Evolutionary conservation across 2,113 vertebrate species (phyloP).

Genomic region (Coreoperca whiteheadi): DNA sequence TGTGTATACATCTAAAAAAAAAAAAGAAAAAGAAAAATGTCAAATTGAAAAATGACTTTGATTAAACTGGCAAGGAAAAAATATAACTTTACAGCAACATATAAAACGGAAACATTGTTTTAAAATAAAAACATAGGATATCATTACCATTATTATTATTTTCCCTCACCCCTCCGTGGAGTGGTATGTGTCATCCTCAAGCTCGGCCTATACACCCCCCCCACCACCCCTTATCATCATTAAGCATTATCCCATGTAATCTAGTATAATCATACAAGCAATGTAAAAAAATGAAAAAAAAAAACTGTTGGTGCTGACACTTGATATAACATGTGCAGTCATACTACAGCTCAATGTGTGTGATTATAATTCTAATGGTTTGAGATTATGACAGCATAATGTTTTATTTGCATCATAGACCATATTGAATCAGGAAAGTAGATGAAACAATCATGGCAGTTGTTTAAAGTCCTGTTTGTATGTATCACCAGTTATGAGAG

Average conservation of each 20-base stretch:
- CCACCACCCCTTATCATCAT: no score
- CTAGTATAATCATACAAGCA: neutral
- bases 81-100: neutral
- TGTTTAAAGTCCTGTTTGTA: neutral
- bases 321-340: neutral
- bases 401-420: neutral
- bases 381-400: neutral
- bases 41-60: neutral
- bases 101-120: neutral
- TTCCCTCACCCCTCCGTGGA: no score
- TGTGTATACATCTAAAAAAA: conserved; percentile 86
- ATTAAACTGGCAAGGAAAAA: neutral
- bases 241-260: neutral
- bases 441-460: neutral
- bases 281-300: neutral
- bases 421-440: neutral
- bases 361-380: conserved; percentile 1
- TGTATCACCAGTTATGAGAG: neutral
- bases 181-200: no score
- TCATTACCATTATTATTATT: neutral
- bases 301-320: neutral
- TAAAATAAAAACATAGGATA: neutral
- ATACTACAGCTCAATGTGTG: neutral
- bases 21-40: neutral
- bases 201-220: no score